phyloP scores from a whole-genome alignment of 2,797 vertebrate genomes.

The Petrocephalus sullivani region DNA sequence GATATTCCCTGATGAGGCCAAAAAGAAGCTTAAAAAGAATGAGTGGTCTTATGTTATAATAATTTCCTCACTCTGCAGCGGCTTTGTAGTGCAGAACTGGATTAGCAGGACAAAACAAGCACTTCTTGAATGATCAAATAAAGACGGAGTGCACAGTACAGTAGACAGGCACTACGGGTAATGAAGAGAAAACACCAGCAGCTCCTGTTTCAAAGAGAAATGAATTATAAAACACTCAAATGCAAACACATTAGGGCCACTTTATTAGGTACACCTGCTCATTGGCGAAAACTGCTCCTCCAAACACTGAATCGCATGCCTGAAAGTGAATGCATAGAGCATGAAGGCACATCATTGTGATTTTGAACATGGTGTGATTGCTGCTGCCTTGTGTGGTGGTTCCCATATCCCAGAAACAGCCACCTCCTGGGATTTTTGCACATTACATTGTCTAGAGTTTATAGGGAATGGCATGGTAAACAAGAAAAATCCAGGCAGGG shows the following conservation, averaged over 20 bases:
- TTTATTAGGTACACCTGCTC: slow-evolving; percentile 8
- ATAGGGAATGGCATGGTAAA: neutral
- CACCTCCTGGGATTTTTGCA: neutral
- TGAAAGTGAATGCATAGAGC: neutral
- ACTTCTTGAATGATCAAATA: slow-evolving; percentile 15
- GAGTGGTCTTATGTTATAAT: slow-evolving; percentile 12
- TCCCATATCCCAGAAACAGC: neutral
- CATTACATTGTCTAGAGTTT: neutral
- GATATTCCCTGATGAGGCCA: neutral
- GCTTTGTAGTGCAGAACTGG: slow-evolving; percentile 3
- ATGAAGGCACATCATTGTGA: neutral
- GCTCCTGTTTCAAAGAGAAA: slow-evolving; percentile 9
- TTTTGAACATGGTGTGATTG: neutral
- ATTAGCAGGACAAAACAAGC: slow-evolving; percentile 9
- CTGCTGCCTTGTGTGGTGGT: neutral
- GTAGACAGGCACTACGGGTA: neutral
- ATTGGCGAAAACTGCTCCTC: neutral
- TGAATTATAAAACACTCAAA: slow-evolving; percentile 5
- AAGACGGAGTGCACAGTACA: neutral
- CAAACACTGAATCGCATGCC: neutral
- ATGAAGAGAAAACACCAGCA: slow-evolving; percentile 5
- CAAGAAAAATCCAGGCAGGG: neutral
- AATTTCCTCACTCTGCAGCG: neutral
- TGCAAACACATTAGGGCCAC: neutral
- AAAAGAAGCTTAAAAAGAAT: neutral